A percentile compares a stretch with the other conserved stretches of the same genome.
Conservation (phyloP, 1,140 invertebrate genomes). For the Brachionus angularis region DNA sequence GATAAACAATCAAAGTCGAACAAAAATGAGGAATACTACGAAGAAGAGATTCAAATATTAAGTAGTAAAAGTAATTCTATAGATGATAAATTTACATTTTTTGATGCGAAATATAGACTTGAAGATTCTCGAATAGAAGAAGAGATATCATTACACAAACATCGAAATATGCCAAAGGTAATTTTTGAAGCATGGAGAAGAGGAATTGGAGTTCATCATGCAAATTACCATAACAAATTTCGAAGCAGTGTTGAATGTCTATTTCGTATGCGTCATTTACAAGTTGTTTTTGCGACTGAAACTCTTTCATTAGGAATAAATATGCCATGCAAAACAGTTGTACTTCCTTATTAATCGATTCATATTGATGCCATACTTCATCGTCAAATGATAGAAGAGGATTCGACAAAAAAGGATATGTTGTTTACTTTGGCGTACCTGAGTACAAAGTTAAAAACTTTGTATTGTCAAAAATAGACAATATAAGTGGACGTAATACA, state of each 20-base stretch:
- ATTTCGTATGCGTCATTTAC: constrained; percentile 15
- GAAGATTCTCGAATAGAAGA: background rate
- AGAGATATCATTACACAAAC: constrained; percentile 1
- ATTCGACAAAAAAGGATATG: constrained; percentile 12
- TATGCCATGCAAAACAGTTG: constrained; percentile 33
- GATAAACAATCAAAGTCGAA: background rate
- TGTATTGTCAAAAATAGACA: constrained; percentile 9
- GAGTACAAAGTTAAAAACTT: constrained; percentile 28
- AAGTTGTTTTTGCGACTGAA: constrained; percentile 23
- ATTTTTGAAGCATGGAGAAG: constrained; percentile 10
- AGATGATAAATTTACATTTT: constrained; percentile 1
- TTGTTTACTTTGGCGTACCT: constrained; percentile 17
- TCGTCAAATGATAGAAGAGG: constrained; percentile 20
- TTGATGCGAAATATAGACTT: constrained; percentile 15
- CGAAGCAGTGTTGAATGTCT: constrained; percentile 7
- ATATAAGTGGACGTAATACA: constrained; percentile 9
- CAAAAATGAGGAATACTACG: background rate
- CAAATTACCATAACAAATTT: constrained; percentile 10
- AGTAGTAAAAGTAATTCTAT: no score
- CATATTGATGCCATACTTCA: constrained; percentile 9
- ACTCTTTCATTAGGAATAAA: constrained; percentile 8
- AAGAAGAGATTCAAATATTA: background rate
- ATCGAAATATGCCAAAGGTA: background rate
- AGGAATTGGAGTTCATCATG: constrained; percentile 31
- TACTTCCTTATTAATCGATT: background rate